Evolutionary conservation across 2,888 invertebrate species (phyloP).

Genomic region (Lamproptera curius): DNA sequence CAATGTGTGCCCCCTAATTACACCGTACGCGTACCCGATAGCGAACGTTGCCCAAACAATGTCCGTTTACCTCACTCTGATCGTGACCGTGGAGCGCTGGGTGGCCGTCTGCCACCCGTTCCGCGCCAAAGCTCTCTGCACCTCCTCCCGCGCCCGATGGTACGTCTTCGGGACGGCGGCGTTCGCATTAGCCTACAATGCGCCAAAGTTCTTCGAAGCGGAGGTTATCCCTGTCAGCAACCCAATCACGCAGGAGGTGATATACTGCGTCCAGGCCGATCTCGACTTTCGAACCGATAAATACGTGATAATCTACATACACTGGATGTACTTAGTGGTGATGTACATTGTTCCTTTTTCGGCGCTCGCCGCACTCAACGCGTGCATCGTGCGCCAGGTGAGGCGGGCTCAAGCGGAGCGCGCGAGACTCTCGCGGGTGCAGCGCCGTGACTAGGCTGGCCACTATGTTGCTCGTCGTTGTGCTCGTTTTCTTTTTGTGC

Average conservation of each 20-base stretch:
- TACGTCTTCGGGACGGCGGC: slow-evolving; percentile 90
- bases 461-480: slow-evolving; percentile 96
- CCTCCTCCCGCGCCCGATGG: slow-evolving; percentile 89
- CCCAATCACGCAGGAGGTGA: slow-evolving; percentile 72
- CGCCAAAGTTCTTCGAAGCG: slow-evolving; percentile 88
- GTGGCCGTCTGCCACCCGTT: slow-evolving; percentile 96
- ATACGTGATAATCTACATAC: slow-evolving; percentile 93
- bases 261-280: slow-evolving; percentile 86
- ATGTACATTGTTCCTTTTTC: slow-evolving; percentile 96
- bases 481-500: slow-evolving; percentile 95
- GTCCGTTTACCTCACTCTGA: slow-evolving; percentile 93
- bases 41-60: slow-evolving; percentile 94
- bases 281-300: slow-evolving; percentile 81
- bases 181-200: slow-evolving; percentile 91
- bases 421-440: slow-evolving; percentile 91
- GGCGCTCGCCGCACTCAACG: slow-evolving; percentile 92
- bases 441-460: slow-evolving; percentile 95
- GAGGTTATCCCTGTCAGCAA: slow-evolving; percentile 60
- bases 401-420: slow-evolving; percentile 93
- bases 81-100: slow-evolving; percentile 95
- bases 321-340: slow-evolving; percentile 95
- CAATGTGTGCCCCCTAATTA: slow-evolving; percentile 88
- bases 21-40: slow-evolving; percentile 88
- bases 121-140: slow-evolving; percentile 92
- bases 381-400: slow-evolving; percentile 93